These are phyloP conservation scores for Parnassius orleans DNA, from an alignment of 2,888 invertebrate genomes.

Conservation along the genomic window DNA sequence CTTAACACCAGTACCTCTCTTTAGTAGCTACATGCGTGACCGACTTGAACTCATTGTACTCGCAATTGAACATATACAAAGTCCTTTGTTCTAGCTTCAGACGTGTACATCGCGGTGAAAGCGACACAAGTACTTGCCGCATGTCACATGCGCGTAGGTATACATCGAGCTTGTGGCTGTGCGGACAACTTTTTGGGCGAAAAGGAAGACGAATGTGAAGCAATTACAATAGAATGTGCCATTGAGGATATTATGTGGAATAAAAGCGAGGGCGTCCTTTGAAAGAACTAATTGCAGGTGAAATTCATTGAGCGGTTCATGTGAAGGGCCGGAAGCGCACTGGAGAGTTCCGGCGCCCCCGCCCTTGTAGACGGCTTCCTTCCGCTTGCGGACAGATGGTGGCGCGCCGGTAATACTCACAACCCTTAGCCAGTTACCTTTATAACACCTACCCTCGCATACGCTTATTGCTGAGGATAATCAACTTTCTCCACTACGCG, in stretches of 20 bases:
- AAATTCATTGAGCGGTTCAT: neutral
- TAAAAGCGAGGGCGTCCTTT: neutral
- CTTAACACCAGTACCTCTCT: neutral
- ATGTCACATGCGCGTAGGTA: neutral
- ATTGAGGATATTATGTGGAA: neutral
- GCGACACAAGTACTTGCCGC: neutral
- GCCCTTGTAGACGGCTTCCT: neutral
- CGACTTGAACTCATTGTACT: neutral
- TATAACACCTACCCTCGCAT: neutral
- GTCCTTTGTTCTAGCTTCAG: neutral
- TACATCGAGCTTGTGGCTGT: neutral
- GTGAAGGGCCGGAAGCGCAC: neutral
- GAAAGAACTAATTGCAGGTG: neutral
- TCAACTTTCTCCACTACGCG: no score
- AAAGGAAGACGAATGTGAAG: neutral
- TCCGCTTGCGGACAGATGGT: constrained; percentile 1
- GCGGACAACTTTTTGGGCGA: neutral
- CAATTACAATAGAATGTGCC: neutral
- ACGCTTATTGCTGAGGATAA: neutral
- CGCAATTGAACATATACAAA: neutral
- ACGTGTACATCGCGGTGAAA: neutral
- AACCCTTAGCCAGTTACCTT: neutral
- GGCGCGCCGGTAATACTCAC: neutral
- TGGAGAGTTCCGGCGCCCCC: neutral
- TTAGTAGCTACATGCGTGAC: neutral